A percentile compares a stretch with the other conserved stretches of the same genome.
phyloP scores from a whole-genome alignment of 1,140 invertebrate species.

The Nasonia vitripennis region DNA sequence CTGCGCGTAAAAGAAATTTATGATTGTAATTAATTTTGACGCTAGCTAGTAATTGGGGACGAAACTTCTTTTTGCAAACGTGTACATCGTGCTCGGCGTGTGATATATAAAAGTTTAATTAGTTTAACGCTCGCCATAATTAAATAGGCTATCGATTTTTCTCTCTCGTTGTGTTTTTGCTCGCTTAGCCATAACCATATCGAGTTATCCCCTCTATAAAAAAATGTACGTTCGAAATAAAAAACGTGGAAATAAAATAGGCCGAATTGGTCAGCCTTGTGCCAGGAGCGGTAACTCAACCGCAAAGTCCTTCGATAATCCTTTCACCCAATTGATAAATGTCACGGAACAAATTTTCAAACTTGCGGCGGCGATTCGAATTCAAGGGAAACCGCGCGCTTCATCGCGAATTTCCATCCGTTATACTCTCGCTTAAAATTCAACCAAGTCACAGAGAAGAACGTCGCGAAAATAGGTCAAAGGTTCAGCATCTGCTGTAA shows the following conservation, averaged over 20 bases:
- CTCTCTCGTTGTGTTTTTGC: not conserved
- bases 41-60: not conserved
- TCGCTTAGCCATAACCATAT: not conserved
- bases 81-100: not conserved
- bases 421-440: not conserved
- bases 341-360: not conserved
- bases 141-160: not conserved
- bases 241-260: not conserved
- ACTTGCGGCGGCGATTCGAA: not conserved
- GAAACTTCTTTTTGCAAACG: not conserved
- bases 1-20: not conserved
- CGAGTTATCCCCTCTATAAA: not conserved
- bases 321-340: not conserved
- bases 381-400: not conserved
- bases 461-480: not conserved
- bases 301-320: slow-evolving; percentile 10
- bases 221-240: not conserved
- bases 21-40: not conserved
- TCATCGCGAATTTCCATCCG: not conserved
- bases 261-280: not conserved
- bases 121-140: not conserved
- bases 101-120: not conserved
- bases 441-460: not conserved
- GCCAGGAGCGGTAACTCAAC: not conserved
- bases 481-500: not conserved